These are phyloP conservation scores for Drosophila setosimentum DNA, from an alignment of 2,888 invertebrate species.

Conservation along the genomic window DNA sequence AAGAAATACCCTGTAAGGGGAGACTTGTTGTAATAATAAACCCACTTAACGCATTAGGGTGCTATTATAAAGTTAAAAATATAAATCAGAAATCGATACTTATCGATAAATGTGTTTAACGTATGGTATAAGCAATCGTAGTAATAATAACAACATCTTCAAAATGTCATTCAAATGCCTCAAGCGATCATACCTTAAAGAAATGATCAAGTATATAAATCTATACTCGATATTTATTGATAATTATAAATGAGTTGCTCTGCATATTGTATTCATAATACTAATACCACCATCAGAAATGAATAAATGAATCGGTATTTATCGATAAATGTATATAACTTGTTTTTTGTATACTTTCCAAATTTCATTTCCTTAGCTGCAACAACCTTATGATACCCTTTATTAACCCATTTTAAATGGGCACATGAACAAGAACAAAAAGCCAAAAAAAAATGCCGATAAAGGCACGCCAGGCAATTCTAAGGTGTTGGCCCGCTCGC, in stretches of 20 bases:
- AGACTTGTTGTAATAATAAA: no score
- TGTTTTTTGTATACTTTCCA: neutral
- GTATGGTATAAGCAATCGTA: neutral
- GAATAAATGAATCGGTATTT: neutral
- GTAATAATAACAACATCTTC: neutral
- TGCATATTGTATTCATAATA: neutral
- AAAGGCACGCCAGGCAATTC: constrained; percentile 66
- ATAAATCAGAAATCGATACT: neutral
- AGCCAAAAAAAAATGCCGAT: constrained; percentile 54
- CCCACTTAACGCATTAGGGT: neutral
- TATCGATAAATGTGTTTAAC: neutral
- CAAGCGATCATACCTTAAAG: neutral
- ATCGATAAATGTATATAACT: neutral
- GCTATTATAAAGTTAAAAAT: neutral
- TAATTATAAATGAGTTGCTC: neutral
- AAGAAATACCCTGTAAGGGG: neutral
- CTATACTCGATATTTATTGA: neutral
- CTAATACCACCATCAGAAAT: no score
- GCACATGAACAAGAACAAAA: neutral
- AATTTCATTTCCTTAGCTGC: no score
- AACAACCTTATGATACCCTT: neutral
- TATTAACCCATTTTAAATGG: neutral
- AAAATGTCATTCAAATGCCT: neutral
- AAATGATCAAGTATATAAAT: no score
- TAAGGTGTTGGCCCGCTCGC: constrained; percentile 71